A percentile compares a stretch with the other conserved stretches of the same genome.
phyloP scores from a whole-genome alignment of 2,113 vertebrate genomes.

The Gnathonemus echidnorhynchus region DNA sequence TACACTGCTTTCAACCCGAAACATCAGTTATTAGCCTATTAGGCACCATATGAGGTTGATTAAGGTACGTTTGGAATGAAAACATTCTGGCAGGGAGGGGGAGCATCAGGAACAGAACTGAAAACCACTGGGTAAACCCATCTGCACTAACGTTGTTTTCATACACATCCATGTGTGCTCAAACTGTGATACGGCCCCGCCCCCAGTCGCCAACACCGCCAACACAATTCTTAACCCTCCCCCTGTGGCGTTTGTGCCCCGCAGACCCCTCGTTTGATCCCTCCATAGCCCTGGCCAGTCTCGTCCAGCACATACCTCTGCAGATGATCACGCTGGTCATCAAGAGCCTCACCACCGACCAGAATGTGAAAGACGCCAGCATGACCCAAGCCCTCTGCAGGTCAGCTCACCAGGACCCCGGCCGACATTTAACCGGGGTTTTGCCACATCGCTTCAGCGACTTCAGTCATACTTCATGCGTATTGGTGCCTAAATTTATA shows the following conservation, averaged over 20 bases:
- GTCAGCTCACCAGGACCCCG: slow-evolving; percentile 46
- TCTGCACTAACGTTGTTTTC: neutral
- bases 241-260: neutral
- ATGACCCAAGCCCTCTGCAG: slow-evolving; percentile 98
- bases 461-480: neutral
- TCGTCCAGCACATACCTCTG: slow-evolving; percentile 94
- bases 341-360: slow-evolving; percentile 95
- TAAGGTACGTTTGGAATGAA: neutral
- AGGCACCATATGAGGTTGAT: no score
- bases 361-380: slow-evolving; percentile 90
- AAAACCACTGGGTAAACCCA: neutral
- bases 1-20: no score
- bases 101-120: no score
- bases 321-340: slow-evolving; percentile 98
- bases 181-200: neutral
- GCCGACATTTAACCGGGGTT: neutral
- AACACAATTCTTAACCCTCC: no score
- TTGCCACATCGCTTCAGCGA: neutral
- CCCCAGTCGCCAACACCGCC: neutral
- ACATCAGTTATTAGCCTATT: no score
- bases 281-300: slow-evolving; percentile 88
- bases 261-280: slow-evolving; percentile 86
- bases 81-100: no score
- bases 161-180: neutral
- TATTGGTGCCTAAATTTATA: neutral